Conservation (phyloP, 2,113 vertebrate species). For the Astur gentilis region DNA sequence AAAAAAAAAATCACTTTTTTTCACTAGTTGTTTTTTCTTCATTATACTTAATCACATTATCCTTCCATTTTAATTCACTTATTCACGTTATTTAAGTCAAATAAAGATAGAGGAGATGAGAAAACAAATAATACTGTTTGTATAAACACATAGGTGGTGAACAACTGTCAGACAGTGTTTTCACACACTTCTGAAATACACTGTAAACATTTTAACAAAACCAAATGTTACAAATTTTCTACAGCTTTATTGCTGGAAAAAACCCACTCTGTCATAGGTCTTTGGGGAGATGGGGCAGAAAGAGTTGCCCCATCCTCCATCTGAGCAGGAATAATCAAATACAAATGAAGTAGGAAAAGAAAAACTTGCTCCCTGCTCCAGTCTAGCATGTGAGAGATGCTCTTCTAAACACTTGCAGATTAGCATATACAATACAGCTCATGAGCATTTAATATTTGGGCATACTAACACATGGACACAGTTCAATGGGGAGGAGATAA, state of each 20-base stretch:
- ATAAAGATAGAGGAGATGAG: not conserved
- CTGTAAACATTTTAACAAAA: not conserved
- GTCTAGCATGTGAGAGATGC: not conserved
- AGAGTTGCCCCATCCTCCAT: not conserved
- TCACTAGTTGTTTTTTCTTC: not conserved
- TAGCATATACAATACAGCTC: not conserved
- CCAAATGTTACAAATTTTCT: not conserved
- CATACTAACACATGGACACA: not conserved
- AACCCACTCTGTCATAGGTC: fast-evolving
- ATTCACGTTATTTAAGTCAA: not conserved
- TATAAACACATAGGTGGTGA: not conserved
- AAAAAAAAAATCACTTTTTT: not conserved
- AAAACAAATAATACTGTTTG: not conserved
- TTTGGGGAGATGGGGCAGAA: not conserved
- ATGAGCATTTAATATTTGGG: not conserved
- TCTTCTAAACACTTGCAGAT: not conserved
- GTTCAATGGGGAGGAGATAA: not conserved
- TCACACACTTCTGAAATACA: not conserved
- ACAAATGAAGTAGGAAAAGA: not conserved
- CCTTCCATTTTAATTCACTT: not conserved
- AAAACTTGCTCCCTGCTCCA: not conserved
- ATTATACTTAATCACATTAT: not conserved
- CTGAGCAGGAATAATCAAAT: not conserved
- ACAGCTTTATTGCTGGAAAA: not conserved
- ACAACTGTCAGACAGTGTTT: not conserved